Conservation (phyloP, 2,797 vertebrate species). For the Ceryle rudis region DNA sequence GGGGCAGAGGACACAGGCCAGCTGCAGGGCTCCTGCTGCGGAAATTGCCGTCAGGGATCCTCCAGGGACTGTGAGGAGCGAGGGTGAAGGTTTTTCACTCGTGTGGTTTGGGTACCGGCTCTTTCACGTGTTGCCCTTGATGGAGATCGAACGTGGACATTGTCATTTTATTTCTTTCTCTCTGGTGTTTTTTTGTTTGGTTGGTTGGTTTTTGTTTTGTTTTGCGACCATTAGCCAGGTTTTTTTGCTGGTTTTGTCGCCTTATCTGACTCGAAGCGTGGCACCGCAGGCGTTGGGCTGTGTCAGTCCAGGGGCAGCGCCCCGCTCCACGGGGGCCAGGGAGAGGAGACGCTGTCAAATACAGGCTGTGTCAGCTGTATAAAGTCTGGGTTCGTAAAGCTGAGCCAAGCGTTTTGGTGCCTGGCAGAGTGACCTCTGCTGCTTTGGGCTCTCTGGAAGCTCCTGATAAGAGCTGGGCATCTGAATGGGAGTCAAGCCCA, state of each 20-base stretch:
- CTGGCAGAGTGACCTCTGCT: neutral
- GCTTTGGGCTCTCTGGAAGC: neutral
- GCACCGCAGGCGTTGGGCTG: neutral
- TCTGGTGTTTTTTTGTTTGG: too few relatives aligned
- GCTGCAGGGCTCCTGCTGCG: neutral
- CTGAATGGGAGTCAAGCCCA: neutral
- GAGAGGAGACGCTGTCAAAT: neutral
- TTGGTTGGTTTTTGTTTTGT: too few relatives aligned
- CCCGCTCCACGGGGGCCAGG: fast-evolving
- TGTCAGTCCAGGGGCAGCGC: neutral
- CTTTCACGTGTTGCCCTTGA: fast-evolving
- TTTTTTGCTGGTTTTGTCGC: neutral
- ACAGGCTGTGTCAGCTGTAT: neutral
- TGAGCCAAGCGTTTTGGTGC: neutral
- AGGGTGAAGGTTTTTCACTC: neutral
- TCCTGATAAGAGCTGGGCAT: neutral
- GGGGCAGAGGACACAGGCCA: neutral
- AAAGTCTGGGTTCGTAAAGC: neutral
- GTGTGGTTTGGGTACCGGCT: fast-evolving
- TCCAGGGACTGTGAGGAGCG: fast-evolving
- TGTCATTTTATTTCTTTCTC: neutral
- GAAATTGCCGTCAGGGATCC: fast-evolving
- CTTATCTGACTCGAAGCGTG: fast-evolving
- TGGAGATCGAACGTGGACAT: fast-evolving
- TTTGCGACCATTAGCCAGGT: neutral